These are phyloP conservation scores for Papilio machaon DNA, from an alignment of 1,140 invertebrate genomes.

Conservation along the genomic window DNA sequence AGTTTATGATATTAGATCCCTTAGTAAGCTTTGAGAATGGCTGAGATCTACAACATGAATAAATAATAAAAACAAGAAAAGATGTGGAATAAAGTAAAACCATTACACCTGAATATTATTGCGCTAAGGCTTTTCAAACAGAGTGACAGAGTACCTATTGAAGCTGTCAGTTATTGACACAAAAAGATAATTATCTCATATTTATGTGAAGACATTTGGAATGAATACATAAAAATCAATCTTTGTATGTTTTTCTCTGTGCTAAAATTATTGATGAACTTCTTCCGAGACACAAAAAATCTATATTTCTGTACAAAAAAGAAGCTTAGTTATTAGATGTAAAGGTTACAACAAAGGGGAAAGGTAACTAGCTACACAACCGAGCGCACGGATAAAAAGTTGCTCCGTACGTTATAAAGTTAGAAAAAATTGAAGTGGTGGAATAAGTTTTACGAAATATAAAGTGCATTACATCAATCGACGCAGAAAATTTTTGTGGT, in stretches of 20 bases:
- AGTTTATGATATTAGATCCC: not conserved
- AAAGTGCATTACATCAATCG: too few relatives aligned
- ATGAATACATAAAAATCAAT: not conserved
- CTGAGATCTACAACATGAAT: not conserved
- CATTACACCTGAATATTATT: not conserved
- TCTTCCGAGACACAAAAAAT: too few relatives aligned
- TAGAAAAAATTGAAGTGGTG: too few relatives aligned
- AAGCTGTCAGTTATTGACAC: slow-evolving; percentile 11
- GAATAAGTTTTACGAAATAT: too few relatives aligned
- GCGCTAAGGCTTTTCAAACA: not conserved
- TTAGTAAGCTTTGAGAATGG: not conserved
- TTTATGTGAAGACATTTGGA: too few relatives aligned
- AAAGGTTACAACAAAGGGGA: not conserved
- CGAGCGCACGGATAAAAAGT: too few relatives aligned
- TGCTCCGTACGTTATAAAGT: too few relatives aligned
- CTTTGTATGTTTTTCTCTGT: not conserved
- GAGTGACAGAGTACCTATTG: not conserved
- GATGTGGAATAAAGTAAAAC: not conserved
- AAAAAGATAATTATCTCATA: not conserved
- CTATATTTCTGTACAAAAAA: too few relatives aligned
- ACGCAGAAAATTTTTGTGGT: too few relatives aligned
- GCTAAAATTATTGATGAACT: too few relatives aligned
- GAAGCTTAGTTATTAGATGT: not conserved
- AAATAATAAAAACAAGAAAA: not conserved
- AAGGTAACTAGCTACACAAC: too few relatives aligned